A percentile compares a stretch with the other conserved stretches of the same genome.
phyloP scores from a whole-genome alignment of 2,113 vertebrate species.

The Irena cyanogastra region DNA sequence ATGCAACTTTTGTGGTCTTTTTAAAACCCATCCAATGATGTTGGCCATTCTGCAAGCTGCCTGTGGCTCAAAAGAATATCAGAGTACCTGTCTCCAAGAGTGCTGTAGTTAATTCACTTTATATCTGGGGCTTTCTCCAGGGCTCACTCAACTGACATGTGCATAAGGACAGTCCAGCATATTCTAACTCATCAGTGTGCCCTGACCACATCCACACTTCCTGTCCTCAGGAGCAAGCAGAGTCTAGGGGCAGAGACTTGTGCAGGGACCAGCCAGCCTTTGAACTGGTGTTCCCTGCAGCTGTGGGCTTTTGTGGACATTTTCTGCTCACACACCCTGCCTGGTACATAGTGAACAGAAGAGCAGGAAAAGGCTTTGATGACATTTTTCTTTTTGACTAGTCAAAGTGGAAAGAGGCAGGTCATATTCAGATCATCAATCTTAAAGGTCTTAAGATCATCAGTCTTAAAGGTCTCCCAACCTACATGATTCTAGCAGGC shows the following conservation, averaged over 20 bases:
- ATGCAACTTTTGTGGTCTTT: not conserved
- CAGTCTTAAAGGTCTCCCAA: not conserved
- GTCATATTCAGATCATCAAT: not conserved
- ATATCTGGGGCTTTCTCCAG: not conserved
- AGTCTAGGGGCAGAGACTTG: not conserved
- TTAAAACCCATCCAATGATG: not conserved
- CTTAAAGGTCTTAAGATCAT: not conserved
- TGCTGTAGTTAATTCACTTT: not conserved
- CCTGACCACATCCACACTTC: accelerated
- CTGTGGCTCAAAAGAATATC: not conserved
- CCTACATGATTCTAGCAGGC: not conserved
- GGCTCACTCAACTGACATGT: not conserved
- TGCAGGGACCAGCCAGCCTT: not conserved
- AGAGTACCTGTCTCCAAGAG: not conserved
- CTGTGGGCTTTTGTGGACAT: not conserved
- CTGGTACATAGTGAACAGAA: not conserved
- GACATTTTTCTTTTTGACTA: not conserved
- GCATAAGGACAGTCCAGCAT: not conserved
- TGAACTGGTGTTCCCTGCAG: not conserved
- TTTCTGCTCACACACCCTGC: not conserved
- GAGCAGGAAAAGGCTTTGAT: not conserved
- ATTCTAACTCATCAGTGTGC: accelerated
- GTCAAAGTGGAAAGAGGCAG: not conserved
- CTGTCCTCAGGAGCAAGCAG: not conserved
- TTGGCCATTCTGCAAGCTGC: not conserved